Conservation (phyloP, 2,113 vertebrate genomes). For the Eleginops maclovinus region DNA sequence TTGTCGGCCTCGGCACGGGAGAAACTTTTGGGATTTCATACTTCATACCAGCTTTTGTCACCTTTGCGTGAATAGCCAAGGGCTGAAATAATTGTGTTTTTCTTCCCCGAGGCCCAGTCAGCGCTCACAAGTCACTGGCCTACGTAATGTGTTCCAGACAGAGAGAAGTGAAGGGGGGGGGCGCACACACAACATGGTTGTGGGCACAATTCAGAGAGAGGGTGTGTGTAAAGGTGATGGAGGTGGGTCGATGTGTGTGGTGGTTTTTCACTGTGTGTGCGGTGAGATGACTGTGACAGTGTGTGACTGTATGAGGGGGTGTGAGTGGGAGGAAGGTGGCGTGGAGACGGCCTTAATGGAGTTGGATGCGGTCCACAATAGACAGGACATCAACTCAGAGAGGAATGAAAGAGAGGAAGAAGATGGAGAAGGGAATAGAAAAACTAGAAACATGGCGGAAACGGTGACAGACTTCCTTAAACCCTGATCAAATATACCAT, state of each 20-base stretch:
- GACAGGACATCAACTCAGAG: constrained; percentile 62
- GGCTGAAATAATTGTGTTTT: constrained; percentile 85
- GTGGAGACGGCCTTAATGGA: constrained; percentile 78
- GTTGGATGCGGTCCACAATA: constrained; percentile 78
- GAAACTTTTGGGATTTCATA: constrained; percentile 85
- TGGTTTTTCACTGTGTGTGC: constrained; percentile 36
- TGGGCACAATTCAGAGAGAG: constrained; percentile 45
- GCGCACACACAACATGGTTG: constrained; percentile 35
- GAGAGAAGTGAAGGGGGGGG: constrained; percentile 19
- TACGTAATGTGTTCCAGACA: constrained; percentile 83
- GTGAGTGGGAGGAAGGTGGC: constrained; percentile 58
- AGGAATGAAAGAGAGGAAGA: constrained; percentile 5
- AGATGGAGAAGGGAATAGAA: constrained; percentile 2
- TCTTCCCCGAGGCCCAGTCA: constrained; percentile 78
- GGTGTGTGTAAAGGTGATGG: constrained; percentile 3
- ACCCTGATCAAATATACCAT: background rate
- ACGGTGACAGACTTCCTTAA: background rate
- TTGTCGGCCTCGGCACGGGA: constrained; percentile 74
- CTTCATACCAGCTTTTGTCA: constrained; percentile 86
- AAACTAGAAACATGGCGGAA: constrained; percentile 11
- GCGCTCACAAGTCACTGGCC: constrained; percentile 82
- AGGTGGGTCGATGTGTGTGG: constrained; percentile 1
- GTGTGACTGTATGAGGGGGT: constrained; percentile 52
- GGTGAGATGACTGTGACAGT: constrained; percentile 37
- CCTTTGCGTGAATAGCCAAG: constrained; percentile 82